A percentile compares a stretch with the other conserved stretches of the same genome.
Evolutionary conservation across 2,888 invertebrate species (phyloP).

Genomic region (Leucophora obtusa): DNA sequence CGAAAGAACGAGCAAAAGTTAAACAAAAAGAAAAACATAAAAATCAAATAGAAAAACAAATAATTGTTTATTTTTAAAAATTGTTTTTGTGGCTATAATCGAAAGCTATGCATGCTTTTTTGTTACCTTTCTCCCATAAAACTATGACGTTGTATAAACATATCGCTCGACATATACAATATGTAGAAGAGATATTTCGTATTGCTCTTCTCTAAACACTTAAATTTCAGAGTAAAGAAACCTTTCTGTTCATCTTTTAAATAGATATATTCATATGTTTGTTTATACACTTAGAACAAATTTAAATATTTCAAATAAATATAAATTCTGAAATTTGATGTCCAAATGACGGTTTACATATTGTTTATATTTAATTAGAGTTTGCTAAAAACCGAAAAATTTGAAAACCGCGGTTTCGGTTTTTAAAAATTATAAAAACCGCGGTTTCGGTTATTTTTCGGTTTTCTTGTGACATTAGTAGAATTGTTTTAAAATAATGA

Average conservation of each 20-base stretch:
- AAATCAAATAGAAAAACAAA: conserved; percentile 11
- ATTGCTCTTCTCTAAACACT: conserved; percentile 1
- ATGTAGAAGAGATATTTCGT: conserved; percentile 38
- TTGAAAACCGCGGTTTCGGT: too few relatives aligned
- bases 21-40: background rate
- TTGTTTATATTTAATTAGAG: too few relatives aligned
- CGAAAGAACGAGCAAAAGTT: background rate
- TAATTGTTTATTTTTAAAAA: conserved; percentile 20
- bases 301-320: background rate
- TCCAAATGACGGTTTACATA: too few relatives aligned
- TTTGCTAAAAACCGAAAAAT: too few relatives aligned
- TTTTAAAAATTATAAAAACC: too few relatives aligned
- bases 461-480: too few relatives aligned
- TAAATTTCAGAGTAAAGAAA: conserved; percentile 36
- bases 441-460: too few relatives aligned
- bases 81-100: conserved; percentile 33
- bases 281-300: conserved; percentile 13
- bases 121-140: conserved; percentile 19
- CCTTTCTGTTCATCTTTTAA: conserved; percentile 34
- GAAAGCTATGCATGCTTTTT: conserved; percentile 32
- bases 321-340: background rate
- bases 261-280: background rate
- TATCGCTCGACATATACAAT: conserved; percentile 17
- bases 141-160: conserved; percentile 38
- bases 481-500: too few relatives aligned